phyloP scores from a whole-genome alignment of 2,888 invertebrate species.

The Drosophila neotestacea region DNA sequence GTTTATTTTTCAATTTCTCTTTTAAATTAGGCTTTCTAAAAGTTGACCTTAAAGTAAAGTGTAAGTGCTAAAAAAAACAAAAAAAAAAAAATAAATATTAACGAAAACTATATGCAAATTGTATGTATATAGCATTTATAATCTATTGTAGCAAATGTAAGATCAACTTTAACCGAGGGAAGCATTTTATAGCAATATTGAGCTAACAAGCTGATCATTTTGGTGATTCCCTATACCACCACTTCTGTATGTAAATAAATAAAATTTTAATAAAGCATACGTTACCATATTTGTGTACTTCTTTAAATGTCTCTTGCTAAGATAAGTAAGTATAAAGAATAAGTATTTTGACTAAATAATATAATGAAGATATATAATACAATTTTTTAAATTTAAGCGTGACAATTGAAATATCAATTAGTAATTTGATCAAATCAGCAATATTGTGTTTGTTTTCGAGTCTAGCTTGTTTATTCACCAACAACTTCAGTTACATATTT shows the following conservation, averaged over 20 bases:
- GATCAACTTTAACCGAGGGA: constrained; percentile 2
- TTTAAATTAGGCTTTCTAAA: constrained; percentile 60
- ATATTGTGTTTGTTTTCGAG: constrained; percentile 39
- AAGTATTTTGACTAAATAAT: too few relatives aligned
- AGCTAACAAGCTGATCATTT: constrained; percentile 7
- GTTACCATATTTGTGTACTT: constrained; percentile 2
- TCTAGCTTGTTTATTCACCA: constrained; percentile 79
- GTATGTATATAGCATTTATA: constrained; percentile 25
- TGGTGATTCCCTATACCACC: constrained; percentile 1
- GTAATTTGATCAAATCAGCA: background rate
- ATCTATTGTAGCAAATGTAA: constrained; percentile 15
- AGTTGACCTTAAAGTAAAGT: constrained; percentile 66
- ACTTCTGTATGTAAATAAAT: constrained; percentile 27
- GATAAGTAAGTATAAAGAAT: background rate
- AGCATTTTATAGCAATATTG: constrained; percentile 7
- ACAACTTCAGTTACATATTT: constrained; percentile 78
- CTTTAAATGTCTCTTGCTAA: background rate
- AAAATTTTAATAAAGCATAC: constrained; percentile 20
- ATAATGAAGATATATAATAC: too few relatives aligned
- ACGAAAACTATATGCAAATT: constrained; percentile 15
- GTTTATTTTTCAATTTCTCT: constrained; percentile 24
- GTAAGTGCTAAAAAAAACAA: constrained; percentile 51
- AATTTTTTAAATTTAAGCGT: background rate
- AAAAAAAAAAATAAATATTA: constrained; percentile 1
- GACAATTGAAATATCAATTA: background rate